Base-by-base conservation (phyloP, 2,797 vertebrate genomes). In the Neosalanx taihuensis region DNA sequence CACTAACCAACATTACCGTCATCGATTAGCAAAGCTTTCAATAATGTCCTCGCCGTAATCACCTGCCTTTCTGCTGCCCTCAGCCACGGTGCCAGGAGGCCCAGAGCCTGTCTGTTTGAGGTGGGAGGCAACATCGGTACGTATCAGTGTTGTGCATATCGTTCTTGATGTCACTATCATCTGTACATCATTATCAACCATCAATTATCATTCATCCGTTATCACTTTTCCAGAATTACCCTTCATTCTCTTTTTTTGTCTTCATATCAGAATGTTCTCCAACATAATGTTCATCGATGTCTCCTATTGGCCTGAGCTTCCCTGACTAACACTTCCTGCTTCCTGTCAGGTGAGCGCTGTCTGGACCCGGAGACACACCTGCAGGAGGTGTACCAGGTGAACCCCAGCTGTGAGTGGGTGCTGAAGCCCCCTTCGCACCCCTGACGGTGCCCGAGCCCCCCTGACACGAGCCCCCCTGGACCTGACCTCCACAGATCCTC, bases 101-200 rank as follows among this genome's bases (percentile, higher is more conserved):
- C 92, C 74, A 91, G 84, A 79, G 94, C 94, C 86, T 91, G 86
- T 79, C 91, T 99, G 85, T 96, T 95, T 83, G 97, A 99, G 89
- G 92, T 97, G 3, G 97, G 97, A 89, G 97, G 97, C 89, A 99
- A 99, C 86, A 98, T 99, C 89, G 94, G 97, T 98, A 90, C 83
- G 93, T 87, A 58, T 15, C 41, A 13, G 41, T 13, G 41, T 46
- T 9, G 12, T 46, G 9, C 3, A 26, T n/a, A 6, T 59, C 4
- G 6, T 59, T 26, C 6, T 59, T 20, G 9, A 59, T 9, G 26
- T 59, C n/a, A 26, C 7, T 20, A n/a, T n/a, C 26, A 26, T 26
- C 26, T 59, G 57, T 59, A 4, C 7, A 6, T 59, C 6, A 13
- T 10, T n/a, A 26, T 26, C 26, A 20, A 26, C 13, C 26, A 20